Evolutionary conservation across 2,888 invertebrate genomes (phyloP), one percentile per base, ranked within the genome.

Genomic region (Microctonus brassicae): DNA sequence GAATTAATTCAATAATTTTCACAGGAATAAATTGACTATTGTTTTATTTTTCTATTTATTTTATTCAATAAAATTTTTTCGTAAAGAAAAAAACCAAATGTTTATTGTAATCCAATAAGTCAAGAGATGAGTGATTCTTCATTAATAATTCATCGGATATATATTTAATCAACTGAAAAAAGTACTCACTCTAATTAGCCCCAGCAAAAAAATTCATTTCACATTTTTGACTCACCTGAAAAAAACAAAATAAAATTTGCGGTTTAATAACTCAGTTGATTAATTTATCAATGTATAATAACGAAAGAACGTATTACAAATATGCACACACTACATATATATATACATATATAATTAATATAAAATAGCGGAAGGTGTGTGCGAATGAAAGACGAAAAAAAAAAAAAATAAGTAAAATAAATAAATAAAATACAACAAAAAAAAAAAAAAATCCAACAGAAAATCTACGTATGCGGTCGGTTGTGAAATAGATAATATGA

Each of bases 211-310:
- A 5, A 2, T 33, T 13, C 61, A 62, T 72, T 66, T 55, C 42
- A 61, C 60, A 62, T 66, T 69, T 65, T 65, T 58, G 60, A 74
- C 75, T 75, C 74, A 75, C 75, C 75, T 75, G 75, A 64, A 58
- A 58, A 58, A 17, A n/a, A n/a, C 10, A 58, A 34, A n/a, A 11
- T 47, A 6, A 29, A 29, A 34, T n/a, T 58, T 20, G 7, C 17
- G 3, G 17, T 17, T 47, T 47, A 47, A 47, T 47, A 47, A 20
- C 7, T 10, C 13, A 39, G 2, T 39, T n/a, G 0, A 2, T 4
- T n/a, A 2, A 39, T 39, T 1, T n/a, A 39, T 39, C n/a, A 13
- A 39, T 39, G 1, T 13, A n/a, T 39, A n/a, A 39, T 39, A 13
- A n/a, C 13, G n/a, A n/a, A 4, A 10, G 11, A 36, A 10, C 9